Conservation (phyloP, 2,888 invertebrate genomes). For the Linnaemya vulpina region DNA sequence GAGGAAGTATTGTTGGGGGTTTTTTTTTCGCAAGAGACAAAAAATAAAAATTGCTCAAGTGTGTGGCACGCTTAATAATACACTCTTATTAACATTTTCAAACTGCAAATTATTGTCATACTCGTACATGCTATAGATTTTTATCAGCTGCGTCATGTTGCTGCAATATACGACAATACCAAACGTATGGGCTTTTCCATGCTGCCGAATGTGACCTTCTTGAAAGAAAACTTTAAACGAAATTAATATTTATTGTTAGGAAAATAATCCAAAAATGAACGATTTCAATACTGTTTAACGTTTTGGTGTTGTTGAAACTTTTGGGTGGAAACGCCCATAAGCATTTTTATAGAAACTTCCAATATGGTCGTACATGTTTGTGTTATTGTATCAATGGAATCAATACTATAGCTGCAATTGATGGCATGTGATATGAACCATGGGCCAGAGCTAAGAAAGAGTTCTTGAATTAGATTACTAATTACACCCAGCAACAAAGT, state of each 20-base stretch:
- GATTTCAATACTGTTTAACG: no score
- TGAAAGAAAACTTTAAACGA: no score
- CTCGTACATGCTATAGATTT: conserved; percentile 40
- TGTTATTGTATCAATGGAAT: neutral
- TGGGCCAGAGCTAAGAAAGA: conserved; percentile 9
- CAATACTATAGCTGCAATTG: conserved; percentile 1
- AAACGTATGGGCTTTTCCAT: neutral
- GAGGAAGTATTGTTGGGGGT: neutral
- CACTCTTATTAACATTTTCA: conserved; percentile 35
- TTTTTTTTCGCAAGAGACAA: conserved; percentile 1
- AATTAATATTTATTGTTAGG: no score
- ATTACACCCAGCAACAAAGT: no score
- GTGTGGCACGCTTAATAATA: conserved; percentile 53
- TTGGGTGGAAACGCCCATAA: neutral
- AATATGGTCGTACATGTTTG: neutral
- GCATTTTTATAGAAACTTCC: neutral
- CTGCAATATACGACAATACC: neutral
- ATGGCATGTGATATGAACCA: neutral
- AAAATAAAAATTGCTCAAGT: conserved; percentile 14
- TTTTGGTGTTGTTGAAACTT: neutral
- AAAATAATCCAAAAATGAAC: no score
- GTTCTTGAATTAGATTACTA: neutral
- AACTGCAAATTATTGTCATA: conserved; percentile 51
- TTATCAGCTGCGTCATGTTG: conserved; percentile 55
- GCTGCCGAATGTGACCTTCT: no score